These are phyloP conservation scores for Drosophila burlai DNA, from an alignment of 1,140 invertebrate species.

Conservation along the genomic window DNA sequence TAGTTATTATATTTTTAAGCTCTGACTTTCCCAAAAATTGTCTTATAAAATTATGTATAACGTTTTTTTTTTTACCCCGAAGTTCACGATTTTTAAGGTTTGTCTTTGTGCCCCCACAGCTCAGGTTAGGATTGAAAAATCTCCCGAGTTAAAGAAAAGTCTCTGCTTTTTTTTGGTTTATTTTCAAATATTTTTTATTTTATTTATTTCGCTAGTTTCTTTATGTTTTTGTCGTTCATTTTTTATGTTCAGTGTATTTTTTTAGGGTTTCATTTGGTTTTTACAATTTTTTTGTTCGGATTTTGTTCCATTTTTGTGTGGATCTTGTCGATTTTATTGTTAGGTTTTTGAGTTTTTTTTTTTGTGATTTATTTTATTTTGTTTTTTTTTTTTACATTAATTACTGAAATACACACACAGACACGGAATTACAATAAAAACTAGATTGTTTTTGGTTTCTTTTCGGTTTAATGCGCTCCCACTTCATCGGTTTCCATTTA, in stretches of 20 bases:
- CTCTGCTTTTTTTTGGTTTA: constrained; percentile 3
- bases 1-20: too few relatives aligned
- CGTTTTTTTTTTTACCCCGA: too few relatives aligned
- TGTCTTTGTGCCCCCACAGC: too few relatives aligned
- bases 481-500: constrained; percentile 7
- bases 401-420: constrained; percentile 83
- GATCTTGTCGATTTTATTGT: constrained; percentile 41
- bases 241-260: constrained; percentile 67
- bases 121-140: too few relatives aligned
- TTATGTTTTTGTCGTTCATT: constrained; percentile 63
- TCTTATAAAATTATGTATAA: too few relatives aligned
- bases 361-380: constrained; percentile 18
- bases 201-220: constrained; percentile 82
- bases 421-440: constrained; percentile 84
- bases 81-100: too few relatives aligned
- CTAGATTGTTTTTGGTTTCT: constrained; percentile 67
- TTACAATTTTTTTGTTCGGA: constrained; percentile 64
- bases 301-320: constrained; percentile 53
- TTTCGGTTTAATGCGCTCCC: constrained; percentile 33
- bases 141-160: not conserved
- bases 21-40: too few relatives aligned
- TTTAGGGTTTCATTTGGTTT: constrained; percentile 57
- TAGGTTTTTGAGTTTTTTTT: constrained; percentile 42
- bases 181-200: constrained; percentile 79
- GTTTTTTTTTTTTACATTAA: constrained; percentile 69